Evolutionary conservation across 2,113 vertebrate genomes (phyloP).

Genomic region (Canis aureus): DNA sequence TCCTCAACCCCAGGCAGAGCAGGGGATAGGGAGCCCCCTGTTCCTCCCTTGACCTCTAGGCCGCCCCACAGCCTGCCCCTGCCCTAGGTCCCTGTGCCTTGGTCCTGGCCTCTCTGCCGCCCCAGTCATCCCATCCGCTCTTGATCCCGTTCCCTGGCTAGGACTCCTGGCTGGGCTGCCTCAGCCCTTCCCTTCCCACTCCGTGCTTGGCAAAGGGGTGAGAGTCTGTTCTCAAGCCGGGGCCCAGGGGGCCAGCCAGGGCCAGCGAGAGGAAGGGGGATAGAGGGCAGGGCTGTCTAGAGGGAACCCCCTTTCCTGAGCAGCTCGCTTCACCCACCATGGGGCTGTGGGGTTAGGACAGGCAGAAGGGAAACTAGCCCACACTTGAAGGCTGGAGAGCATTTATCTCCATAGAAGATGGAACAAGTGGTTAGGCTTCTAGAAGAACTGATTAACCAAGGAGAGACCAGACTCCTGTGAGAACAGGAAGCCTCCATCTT

Average conservation of each 20-base stretch:
- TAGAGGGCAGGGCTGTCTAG: conserved; percentile 46
- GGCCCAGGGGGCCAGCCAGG: conserved; percentile 64
- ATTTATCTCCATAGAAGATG: neutral
- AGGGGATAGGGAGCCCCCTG: neutral
- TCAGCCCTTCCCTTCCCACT: conserved; percentile 76
- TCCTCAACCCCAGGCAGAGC: neutral
- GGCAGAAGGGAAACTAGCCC: neutral
- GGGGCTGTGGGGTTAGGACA: neutral
- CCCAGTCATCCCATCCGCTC: conserved; percentile 54
- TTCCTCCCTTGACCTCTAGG: conserved; percentile 59
- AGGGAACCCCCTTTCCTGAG: conserved; percentile 68
- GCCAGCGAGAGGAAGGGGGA: conserved; percentile 60
- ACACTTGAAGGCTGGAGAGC: neutral
- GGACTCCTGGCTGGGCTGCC: conserved; percentile 67
- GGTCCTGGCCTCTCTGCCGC: neutral
- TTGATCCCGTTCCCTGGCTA: conserved; percentile 77
- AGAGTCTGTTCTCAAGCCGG: conserved; percentile 69
- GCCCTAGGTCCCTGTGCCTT: conserved; percentile 16
- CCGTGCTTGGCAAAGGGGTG: conserved; percentile 80
- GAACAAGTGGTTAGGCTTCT: neutral
- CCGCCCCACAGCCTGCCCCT: neutral
- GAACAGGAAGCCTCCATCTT: neutral
- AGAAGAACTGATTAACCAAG: neutral
- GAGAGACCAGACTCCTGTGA: neutral
- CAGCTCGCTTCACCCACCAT: neutral